Conservation (phyloP, 35 echinoderm and acorn worm genomes). For the Holothuria glaberrima region DNA sequence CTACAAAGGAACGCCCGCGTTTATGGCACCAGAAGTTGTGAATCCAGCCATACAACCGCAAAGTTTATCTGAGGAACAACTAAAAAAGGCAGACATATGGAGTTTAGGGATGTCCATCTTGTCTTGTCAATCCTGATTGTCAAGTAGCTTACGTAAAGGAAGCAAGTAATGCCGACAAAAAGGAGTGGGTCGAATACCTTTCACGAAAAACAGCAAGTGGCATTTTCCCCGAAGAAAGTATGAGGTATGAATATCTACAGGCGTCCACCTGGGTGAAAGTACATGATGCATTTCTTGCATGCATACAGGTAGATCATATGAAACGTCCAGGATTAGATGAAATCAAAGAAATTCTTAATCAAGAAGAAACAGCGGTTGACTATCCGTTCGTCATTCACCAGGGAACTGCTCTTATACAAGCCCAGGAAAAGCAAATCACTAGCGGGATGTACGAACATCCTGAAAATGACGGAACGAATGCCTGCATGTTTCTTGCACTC, state of each 20-base stretch:
- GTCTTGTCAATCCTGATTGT: slow-evolving; percentile 14
- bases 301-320: background rate
- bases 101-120: background rate
- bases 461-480: background rate
- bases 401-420: background rate
- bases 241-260: background rate
- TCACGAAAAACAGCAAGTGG: background rate
- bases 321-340: background rate
- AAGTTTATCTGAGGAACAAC: background rate
- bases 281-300: background rate
- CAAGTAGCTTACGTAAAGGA: slow-evolving; percentile 22
- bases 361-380: background rate
- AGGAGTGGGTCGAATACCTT: background rate
- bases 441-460: background rate
- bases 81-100: slow-evolving; percentile 33
- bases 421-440: background rate
- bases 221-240: background rate
- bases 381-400: background rate
- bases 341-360: background rate
- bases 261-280: background rate
- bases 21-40: slow-evolving; percentile 37
- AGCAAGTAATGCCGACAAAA: background rate
- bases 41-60: background rate
- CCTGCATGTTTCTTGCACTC: background rate
- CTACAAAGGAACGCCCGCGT: slow-evolving; percentile 20